Evolutionary conservation across 2,797 vertebrate genomes (phyloP), one percentile per base, ranked within the genome.

Genomic region (Varecia variegata): DNA sequence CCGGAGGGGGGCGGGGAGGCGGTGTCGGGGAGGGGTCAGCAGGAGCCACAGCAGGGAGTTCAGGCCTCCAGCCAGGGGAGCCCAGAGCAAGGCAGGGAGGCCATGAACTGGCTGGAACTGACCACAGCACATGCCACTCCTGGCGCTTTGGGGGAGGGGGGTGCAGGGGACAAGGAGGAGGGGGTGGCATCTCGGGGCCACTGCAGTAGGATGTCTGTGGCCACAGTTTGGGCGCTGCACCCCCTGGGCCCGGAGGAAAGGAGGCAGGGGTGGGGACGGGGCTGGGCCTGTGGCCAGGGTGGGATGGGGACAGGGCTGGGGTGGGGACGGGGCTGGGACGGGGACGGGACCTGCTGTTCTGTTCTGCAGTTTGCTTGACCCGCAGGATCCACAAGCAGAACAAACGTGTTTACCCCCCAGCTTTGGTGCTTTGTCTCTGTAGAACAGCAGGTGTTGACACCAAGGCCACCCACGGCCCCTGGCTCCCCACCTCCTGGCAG

Each of bases 21-120:
- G 0, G 7, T 2, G 0, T 35, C 30, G 5, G 12, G 45, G 47
- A 47, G 15, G 18, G 43, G n/a, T 47, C 14, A 14, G 38, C 52
- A 54, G 70, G 40, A 71, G 68, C 23, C 68, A 71, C 23, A 15
- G 40, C 13, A 23, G n/a, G 8, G n/a, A 32, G n/a, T 35, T 8
- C n/a, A 18, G n/a, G 65, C 17, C 32, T 20, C 17, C 65, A 45
- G 7, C 40, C 40, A 9, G 40, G 12, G 25, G 40, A 73, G 25
- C 40, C 25, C 70, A 45, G 70, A 73, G 15, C 40, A 45, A 25
- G 45, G 43, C 70, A 45, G 40, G 25, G 40, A 45, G 70, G 70
- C 54, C 3, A 25, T 73, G 70, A 30, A 73, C 40, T 45, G 70
- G 25, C 70, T 73, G 40, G 40, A 73, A 45, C 14, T 30, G 43